Conservation (phyloP, 2,113 vertebrate species). For the Oncorhynchus mykiss region DNA sequence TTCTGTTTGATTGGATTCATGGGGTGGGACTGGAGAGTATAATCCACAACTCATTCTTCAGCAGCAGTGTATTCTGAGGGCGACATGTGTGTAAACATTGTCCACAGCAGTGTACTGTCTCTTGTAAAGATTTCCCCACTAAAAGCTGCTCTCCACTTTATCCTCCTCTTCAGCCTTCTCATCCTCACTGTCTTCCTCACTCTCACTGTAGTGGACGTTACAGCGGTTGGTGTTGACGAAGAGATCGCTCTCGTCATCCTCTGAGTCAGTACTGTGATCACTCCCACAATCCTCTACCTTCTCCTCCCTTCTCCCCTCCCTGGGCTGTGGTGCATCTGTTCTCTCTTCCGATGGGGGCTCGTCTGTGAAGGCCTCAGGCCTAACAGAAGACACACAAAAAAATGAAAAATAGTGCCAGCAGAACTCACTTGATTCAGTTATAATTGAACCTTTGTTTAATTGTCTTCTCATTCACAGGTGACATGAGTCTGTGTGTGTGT, state of each 20-base stretch:
- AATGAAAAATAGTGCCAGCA: neutral
- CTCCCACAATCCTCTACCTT: slow-evolving; percentile 39
- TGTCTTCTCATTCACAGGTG: too few relatives aligned
- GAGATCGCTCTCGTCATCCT: slow-evolving; percentile 81
- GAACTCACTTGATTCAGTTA: too few relatives aligned
- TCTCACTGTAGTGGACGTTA: slow-evolving; percentile 80
- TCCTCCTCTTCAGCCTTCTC: slow-evolving; percentile 49
- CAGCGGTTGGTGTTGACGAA: slow-evolving; percentile 89
- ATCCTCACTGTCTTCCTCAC: slow-evolving; percentile 76
- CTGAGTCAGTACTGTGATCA: slow-evolving; percentile 65
- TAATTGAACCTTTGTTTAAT: too few relatives aligned
- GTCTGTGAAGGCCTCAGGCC: slow-evolving; percentile 65
- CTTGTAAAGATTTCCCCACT: neutral
- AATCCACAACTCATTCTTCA: neutral
- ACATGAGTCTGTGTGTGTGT: too few relatives aligned
- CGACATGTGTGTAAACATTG: neutral
- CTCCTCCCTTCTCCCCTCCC: slow-evolving; percentile 17
- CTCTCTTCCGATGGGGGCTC: slow-evolving; percentile 34
- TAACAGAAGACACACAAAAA: slow-evolving; percentile 22
- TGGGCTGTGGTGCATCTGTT: slow-evolving; percentile 14
- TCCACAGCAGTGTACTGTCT: neutral
- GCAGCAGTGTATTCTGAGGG: neutral
- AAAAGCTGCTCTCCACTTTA: slow-evolving; percentile 28
- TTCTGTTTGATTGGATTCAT: neutral
- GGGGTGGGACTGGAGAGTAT: neutral